Conservation (phyloP, 35 echinoderm and acorn worm species). For the Holothuria glaberrima region DNA sequence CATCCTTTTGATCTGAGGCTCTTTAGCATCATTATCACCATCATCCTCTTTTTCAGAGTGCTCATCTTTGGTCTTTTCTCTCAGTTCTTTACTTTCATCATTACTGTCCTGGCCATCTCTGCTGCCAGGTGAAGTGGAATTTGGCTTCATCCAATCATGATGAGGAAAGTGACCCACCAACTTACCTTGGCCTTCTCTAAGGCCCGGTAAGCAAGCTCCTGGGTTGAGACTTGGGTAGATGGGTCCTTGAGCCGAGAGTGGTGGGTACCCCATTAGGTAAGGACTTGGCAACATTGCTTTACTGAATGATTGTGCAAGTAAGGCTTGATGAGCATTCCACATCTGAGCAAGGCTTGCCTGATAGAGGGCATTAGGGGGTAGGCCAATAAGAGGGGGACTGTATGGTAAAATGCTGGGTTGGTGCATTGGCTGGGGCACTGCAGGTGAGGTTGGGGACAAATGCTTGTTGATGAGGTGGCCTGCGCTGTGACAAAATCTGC, state of each 20-base stretch:
- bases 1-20: slow-evolving; percentile 21
- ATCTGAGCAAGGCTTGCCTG: slow-evolving; percentile 89
- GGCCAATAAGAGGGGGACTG: slow-evolving; percentile 62
- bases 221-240: slow-evolving; percentile 42
- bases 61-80: slow-evolving; percentile 29
- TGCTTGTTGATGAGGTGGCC: slow-evolving; percentile 75
- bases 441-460: slow-evolving; percentile 50
- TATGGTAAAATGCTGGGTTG: slow-evolving; percentile 41
- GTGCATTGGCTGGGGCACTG: slow-evolving; percentile 34
- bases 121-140: not conserved
- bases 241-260: slow-evolving; percentile 65
- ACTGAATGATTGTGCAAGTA: slow-evolving; percentile 68
- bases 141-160: not conserved
- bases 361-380: slow-evolving; percentile 66
- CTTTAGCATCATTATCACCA: not conserved
- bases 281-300: slow-evolving; percentile 65
- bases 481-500: slow-evolving; percentile 90
- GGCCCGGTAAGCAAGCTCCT: not conserved
- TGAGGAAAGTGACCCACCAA: not conserved
- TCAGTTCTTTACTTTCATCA: not conserved
- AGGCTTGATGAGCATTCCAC: slow-evolving; percentile 91
- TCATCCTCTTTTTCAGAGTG: not conserved
- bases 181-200: slow-evolving; percentile 31
- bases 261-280: slow-evolving; percentile 83
- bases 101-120: not conserved